Evolutionary conservation across 2,888 invertebrate species (phyloP), one percentile per base, ranked within the genome.

Genomic region (Melanargia galathea): DNA sequence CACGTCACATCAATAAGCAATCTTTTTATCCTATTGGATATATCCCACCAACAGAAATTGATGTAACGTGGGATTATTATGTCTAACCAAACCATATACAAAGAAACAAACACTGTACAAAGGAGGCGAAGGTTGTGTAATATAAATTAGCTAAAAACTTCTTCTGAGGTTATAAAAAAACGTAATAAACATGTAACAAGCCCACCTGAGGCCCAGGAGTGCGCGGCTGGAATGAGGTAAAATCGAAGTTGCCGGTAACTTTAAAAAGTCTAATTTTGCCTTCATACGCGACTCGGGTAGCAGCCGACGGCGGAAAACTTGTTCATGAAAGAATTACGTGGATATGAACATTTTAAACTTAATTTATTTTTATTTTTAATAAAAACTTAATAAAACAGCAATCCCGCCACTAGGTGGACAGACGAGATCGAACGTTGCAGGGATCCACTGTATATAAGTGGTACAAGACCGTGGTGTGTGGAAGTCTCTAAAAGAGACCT

Each of bases 211-310:
- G 71, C 70, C 74, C 24, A n/a, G 71, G 74, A 80, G 77, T 76
- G 77, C 78, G 30, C 78, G 73, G 75, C 64, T 78, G 81, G 79
- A 85, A 85, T 84, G 84, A 86, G 85, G 86, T 81, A 84, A 86
- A 86, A 87, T 87, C 86, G 86, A 89, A 87, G 85, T 88, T 88
- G 76, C 73, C 71, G 75, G 73, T 78, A 74, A 84, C 87, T 82
- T 89, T 90, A 87, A 86, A 87, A 87, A 89, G 89, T 87, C 89
- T 87, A 87, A 89, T 89, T 90, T 89, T 87, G 84, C 86, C 82
- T 85, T 82, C 86, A 88, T 86, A 87, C 87, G 86, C 86, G 88
- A 86, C 87, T 82, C 73, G 87, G 82, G 85, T 86, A 81, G 74
- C 75, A 81, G 82, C 79, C 78, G 72, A 72, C 76, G 76, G 72